A percentile compares a stretch with the other conserved stretches of the same genome.
Evolutionary conservation across 1,140 invertebrate species (phyloP).

Genomic region (Dendroctonus valens): DNA sequence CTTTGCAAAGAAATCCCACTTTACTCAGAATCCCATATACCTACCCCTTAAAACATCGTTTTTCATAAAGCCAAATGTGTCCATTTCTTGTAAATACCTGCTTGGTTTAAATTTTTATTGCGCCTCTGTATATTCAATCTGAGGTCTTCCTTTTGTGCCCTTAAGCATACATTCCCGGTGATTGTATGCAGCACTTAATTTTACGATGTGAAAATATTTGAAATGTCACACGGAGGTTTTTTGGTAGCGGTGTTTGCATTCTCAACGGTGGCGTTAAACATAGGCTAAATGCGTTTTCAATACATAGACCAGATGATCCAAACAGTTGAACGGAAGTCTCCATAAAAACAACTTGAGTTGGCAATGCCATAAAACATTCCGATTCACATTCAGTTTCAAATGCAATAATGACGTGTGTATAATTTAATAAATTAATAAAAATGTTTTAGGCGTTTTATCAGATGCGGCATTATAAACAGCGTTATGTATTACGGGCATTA

Average conservation of each 20-base stretch:
- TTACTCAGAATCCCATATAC: no score
- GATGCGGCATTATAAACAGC: conserved; percentile 9
- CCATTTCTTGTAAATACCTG: no score
- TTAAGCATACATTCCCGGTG: background rate
- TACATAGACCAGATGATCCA: background rate
- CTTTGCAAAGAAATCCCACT: no score
- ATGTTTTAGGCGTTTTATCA: conserved; percentile 10
- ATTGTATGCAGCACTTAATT: conserved; percentile 15
- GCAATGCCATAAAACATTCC: background rate
- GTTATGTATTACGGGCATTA: conserved; percentile 16
- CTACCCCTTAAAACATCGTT: no score
- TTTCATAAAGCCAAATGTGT: no score
- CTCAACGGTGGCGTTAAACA: background rate
- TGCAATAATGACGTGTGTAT: background rate
- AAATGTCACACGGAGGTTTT: background rate
- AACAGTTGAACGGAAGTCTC: background rate
- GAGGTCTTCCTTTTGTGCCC: conserved; percentile 4
- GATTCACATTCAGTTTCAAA: no score
- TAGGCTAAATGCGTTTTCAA: background rate
- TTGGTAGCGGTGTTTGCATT: background rate
- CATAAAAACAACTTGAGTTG: background rate
- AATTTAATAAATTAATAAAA: conserved; percentile 21
- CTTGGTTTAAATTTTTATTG: no score
- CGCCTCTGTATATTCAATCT: background rate
- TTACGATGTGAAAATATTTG: conserved; percentile 18